Percentiles rank a stretch among this genome's conserved stretches.
phyloP scores from a whole-genome alignment of 2,888 invertebrate genomes.

The Ctenicera cuprea region DNA sequence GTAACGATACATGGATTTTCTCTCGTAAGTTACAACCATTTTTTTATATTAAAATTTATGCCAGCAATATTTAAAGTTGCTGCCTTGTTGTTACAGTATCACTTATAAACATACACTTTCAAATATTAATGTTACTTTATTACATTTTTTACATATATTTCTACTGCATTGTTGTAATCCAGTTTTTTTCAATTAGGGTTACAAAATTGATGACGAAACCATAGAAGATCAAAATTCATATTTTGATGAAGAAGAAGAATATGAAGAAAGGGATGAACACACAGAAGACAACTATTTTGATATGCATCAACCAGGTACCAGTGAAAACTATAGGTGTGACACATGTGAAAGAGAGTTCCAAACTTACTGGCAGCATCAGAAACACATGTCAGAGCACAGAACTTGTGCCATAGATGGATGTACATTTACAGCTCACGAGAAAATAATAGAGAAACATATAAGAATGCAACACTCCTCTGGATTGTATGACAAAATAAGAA shows the following conservation, averaged over 20 bases:
- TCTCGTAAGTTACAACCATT: slow-evolving; percentile 45
- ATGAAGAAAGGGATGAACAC: slow-evolving; percentile 34
- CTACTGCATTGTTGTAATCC: not conserved
- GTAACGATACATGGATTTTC: slow-evolving; percentile 42
- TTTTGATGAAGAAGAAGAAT: slow-evolving; percentile 10
- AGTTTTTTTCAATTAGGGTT: slow-evolving; percentile 11
- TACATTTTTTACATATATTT: not conserved
- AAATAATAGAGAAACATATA: slow-evolving; percentile 87
- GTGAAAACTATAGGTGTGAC: slow-evolving; percentile 78
- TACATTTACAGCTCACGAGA: slow-evolving; percentile 85
- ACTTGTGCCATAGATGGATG: slow-evolving; percentile 89
- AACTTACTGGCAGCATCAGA: slow-evolving; percentile 76
- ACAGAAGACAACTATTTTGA: slow-evolving; percentile 31
- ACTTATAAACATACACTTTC: not conserved
- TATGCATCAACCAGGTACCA: not conserved
- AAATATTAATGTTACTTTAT: not conserved
- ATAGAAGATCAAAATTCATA: not conserved
- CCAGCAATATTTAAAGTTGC: not conserved
- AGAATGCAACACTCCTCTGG: slow-evolving; percentile 90
- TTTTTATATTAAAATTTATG: slow-evolving; percentile 23
- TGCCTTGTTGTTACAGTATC: slow-evolving; percentile 7
- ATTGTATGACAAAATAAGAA: slow-evolving; percentile 85
- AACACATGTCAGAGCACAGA: slow-evolving; percentile 85
- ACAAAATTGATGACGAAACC: slow-evolving; percentile 4
- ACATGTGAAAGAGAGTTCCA: slow-evolving; percentile 88